Base-by-base conservation (phyloP, 2,113 vertebrate genomes). In the Plecturocebus donacophilus region DNA sequence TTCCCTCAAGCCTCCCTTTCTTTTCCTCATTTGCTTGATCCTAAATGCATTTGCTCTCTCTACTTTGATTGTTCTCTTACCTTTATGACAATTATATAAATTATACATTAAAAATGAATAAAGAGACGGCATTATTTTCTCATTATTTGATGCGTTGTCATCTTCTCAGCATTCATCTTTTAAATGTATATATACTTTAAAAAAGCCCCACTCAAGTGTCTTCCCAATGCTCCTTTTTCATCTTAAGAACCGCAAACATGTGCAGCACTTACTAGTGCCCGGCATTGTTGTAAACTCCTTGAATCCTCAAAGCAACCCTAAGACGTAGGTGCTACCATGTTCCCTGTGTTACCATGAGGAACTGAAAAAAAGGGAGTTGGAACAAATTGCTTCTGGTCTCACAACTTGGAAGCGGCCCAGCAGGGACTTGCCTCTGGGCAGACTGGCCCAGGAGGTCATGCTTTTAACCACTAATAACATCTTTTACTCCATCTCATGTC, bases 261-360 rank as follows among this genome's bases (percentile, higher is more conserved):
- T 6, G 3, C 17, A 45, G 27, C 27, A 6, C 12, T 40, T 1
- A 8, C n/a, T 38, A 1, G 25, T 11, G 32, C n/a, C 13, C 6
- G 30, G 23, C 6, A 0, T 17, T 56, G 58, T 21, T 21, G 25
- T 8, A 49, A 1, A 21, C 21, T 30, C 45, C 32, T 16, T 16
- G 6, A 27, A 16, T 52, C 21, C 54, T 82, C 40, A 52, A 25
- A 45, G 61, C 73, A 58, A 23, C 13, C 23, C 2, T 4, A 21
- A 38, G 11, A 40, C 25, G n/a, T 10, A 5, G 38, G 5, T 40
- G 9, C 5, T 7, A 9, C 7, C 35, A 2, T 14, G 64, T 21
- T 30, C 2, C 2, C 8, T 52, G 35, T 49, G 58, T 89, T 40
- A 2, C 6, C 40, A 17, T 3, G 56, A 81, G 52, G 2, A 68